Percentiles rank a stretch among this genome's conserved stretches.
phyloP scores from a whole-genome alignment of 2,113 vertebrate genomes.

The Syngnathus scovelli region DNA sequence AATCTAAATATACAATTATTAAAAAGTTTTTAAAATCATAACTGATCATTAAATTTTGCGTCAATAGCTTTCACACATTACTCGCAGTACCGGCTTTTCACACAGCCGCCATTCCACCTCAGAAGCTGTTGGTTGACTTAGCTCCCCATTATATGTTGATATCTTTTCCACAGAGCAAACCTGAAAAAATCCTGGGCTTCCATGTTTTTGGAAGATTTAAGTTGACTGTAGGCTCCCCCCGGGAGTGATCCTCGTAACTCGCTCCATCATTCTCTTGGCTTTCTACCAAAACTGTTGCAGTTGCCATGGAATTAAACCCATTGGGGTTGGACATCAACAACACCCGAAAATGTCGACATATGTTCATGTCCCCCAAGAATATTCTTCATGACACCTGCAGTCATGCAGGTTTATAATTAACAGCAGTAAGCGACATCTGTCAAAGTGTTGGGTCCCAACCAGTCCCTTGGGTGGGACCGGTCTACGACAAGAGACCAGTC shows the following conservation, averaged over 20 bases:
- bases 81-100: neutral
- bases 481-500: constrained; percentile 1
- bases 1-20: too few species aligned
- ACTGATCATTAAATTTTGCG: too few species aligned
- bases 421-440: constrained; percentile 20
- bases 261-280: constrained; percentile 40
- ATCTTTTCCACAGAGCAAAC: neutral
- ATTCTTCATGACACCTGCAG: neutral
- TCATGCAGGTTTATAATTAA: constrained; percentile 3
- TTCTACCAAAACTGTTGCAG: constrained; percentile 50
- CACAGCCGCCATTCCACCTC: neutral
- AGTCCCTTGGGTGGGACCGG: constrained; percentile 12
- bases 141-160: neutral
- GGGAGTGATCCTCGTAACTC: constrained; percentile 8
- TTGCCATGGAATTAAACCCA: constrained; percentile 60
- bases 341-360: constrained; percentile 2
- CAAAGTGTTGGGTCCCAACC: constrained; percentile 25
- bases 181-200: neutral
- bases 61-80: too few species aligned
- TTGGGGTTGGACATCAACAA: constrained; percentile 35
- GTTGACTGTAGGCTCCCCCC: neutral
- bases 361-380: neutral
- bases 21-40: too few species aligned
- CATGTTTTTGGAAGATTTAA: neutral
- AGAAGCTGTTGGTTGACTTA: constrained; percentile 11